phyloP scores from a whole-genome alignment of 2,797 vertebrate genomes.

The Lepus oiostolus region DNA sequence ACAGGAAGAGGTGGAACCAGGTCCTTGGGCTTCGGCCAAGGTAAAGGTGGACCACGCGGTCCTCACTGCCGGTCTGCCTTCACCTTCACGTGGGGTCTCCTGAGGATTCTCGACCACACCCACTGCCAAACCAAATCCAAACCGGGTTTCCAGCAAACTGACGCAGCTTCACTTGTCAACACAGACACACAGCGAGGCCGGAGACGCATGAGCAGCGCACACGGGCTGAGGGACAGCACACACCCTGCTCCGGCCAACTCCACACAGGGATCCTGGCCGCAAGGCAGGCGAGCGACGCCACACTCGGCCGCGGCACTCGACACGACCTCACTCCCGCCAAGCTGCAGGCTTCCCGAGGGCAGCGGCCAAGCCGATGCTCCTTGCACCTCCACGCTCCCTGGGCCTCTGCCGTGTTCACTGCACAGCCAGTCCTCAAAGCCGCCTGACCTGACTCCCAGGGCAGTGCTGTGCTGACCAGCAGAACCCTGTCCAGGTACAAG shows the following conservation, averaged over 20 bases:
- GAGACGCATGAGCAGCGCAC: too few species aligned
- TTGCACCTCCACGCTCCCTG: rapidly evolving
- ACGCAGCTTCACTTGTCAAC: too few species aligned
- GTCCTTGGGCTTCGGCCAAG: not conserved
- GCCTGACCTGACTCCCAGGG: not conserved
- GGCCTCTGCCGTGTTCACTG: not conserved
- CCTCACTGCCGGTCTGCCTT: too few species aligned
- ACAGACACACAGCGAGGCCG: too few species aligned
- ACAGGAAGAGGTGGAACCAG: not conserved
- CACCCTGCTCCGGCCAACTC: too few species aligned
- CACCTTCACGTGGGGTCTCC: not conserved
- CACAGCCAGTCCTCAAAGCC: not conserved
- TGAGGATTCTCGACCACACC: rapidly evolving
- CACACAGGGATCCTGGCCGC: too few species aligned
- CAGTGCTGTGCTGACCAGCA: rapidly evolving
- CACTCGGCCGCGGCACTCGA: too few species aligned
- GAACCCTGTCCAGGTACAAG: rapidly evolving
- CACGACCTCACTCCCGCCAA: not conserved
- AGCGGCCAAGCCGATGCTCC: not conserved
- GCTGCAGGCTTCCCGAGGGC: rapidly evolving
- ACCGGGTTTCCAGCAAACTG: too few species aligned
- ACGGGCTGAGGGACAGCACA: too few species aligned
- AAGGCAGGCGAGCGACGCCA: too few species aligned
- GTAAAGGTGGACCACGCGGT: not conserved
- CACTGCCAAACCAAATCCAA: not conserved